Evolutionary conservation across 2,888 invertebrate species (phyloP).

Genomic region (Andrena fulva): DNA sequence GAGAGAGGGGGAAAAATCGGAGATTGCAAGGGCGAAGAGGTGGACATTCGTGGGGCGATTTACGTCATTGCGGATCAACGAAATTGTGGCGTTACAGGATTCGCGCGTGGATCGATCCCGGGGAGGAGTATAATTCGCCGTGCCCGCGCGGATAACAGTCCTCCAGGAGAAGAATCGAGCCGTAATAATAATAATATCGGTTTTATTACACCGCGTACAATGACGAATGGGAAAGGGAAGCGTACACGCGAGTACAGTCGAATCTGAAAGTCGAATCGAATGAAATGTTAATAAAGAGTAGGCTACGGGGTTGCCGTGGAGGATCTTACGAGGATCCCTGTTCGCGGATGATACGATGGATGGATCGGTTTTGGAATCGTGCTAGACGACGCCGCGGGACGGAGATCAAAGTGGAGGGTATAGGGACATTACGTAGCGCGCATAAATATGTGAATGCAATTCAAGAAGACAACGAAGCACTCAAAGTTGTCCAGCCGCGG

Average conservation of each 20-base stretch:
- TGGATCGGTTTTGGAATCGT: conserved; percentile 39
- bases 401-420: conserved; percentile 38
- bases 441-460: conserved; percentile 78
- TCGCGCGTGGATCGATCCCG: conserved; percentile 4
- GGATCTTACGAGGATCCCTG: background rate
- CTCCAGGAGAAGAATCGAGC: background rate
- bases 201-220: too few relatives aligned
- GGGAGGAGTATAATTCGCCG: conserved; percentile 23
- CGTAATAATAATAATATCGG: too few relatives aligned
- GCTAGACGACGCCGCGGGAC: conserved; percentile 35
- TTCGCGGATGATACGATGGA: background rate
- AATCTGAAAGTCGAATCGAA: background rate
- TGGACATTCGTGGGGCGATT: conserved; percentile 14
- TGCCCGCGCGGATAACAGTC: conserved; percentile 3
- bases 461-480: conserved; percentile 73
- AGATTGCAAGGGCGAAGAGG: conserved; percentile 17
- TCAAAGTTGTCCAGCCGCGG: conserved; percentile 71
- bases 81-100: conserved; percentile 25
- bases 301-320: background rate
- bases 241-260: background rate
- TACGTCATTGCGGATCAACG: conserved; percentile 47
- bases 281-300: too few relatives aligned
- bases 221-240: background rate
- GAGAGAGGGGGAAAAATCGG: conserved; percentile 8
- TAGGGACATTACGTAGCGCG: conserved; percentile 66